Conservation (phyloP, 2,888 invertebrate genomes). For the Amphipyra berbera region DNA sequence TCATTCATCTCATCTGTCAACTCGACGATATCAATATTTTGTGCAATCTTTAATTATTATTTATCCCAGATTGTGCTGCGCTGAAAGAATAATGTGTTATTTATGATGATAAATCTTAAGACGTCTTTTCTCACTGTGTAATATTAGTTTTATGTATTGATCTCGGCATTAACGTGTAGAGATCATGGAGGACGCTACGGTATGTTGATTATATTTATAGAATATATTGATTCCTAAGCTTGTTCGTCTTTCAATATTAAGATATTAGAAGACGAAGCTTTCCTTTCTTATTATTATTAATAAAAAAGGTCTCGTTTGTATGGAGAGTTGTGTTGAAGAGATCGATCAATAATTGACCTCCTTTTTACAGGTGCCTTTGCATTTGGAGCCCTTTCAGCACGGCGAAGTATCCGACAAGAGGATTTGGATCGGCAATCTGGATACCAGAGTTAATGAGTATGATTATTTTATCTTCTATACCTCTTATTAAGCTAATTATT, state of each 20-base stretch:
- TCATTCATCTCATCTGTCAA: no score
- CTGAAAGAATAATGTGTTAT: slow-evolving; percentile 22
- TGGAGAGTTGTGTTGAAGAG: neutral
- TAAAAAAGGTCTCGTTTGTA: neutral
- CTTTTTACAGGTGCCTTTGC: slow-evolving; percentile 83
- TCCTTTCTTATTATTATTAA: neutral
- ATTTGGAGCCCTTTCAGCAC: slow-evolving; percentile 89
- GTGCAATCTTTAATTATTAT: neutral
- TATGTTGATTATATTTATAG: slow-evolving; percentile 51
- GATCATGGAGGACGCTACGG: slow-evolving; percentile 76
- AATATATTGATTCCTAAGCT: no score
- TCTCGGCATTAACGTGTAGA: neutral
- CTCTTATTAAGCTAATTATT: neutral
- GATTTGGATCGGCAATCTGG: slow-evolving; percentile 98
- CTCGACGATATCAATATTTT: neutral
- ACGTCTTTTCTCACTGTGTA: neutral
- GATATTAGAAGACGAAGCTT: neutral
- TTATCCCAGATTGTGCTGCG: neutral
- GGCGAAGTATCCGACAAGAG: slow-evolving; percentile 91
- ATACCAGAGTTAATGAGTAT: slow-evolving; percentile 98
- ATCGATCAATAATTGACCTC: slow-evolving; percentile 39
- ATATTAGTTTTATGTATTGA: slow-evolving; percentile 18
- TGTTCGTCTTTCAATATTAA: neutral
- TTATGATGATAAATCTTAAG: slow-evolving; percentile 37
- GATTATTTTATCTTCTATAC: slow-evolving; percentile 77